Conservation (phyloP, 2,113 vertebrate species). For the Panthera tigris region DNA sequence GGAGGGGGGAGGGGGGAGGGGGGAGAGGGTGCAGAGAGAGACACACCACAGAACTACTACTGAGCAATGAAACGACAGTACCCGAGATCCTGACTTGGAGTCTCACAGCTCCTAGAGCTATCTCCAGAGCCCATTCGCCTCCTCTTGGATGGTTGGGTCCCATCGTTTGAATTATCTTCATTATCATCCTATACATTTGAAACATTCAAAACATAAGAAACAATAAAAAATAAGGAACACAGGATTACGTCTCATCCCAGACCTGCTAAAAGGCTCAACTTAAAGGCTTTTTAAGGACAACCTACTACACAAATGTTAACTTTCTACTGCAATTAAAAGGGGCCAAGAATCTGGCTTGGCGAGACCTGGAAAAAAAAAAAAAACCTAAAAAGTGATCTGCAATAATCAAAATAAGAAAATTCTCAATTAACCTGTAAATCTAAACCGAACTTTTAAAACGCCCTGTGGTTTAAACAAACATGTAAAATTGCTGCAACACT, state of each 20-base stretch:
- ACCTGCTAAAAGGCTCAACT: background rate
- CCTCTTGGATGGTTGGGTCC: slow-evolving; percentile 94
- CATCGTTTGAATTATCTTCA: slow-evolving; percentile 96
- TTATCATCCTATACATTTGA: slow-evolving; percentile 85
- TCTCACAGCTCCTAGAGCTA: slow-evolving; percentile 96
- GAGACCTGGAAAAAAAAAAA: background rate
- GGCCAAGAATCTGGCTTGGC: background rate
- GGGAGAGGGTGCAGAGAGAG: background rate
- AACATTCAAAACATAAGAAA: background rate
- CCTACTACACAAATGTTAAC: background rate
- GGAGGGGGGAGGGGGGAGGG: fast-evolving
- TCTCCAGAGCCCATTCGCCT: slow-evolving; percentile 97
- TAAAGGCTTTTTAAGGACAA: background rate
- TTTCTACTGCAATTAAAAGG: background rate
- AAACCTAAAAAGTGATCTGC: background rate
- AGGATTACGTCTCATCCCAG: background rate
- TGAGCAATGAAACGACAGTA: slow-evolving; percentile 62
- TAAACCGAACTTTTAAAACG: background rate
- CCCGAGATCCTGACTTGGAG: slow-evolving; percentile 94
- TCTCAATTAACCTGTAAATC: background rate
- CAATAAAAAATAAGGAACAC: background rate
- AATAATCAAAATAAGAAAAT: background rate
- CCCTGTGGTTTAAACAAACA: background rate
- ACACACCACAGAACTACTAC: background rate
- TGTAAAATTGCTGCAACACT: background rate